Conservation (phyloP, 2,797 vertebrate species). For the Halcyon leucocephala region DNA sequence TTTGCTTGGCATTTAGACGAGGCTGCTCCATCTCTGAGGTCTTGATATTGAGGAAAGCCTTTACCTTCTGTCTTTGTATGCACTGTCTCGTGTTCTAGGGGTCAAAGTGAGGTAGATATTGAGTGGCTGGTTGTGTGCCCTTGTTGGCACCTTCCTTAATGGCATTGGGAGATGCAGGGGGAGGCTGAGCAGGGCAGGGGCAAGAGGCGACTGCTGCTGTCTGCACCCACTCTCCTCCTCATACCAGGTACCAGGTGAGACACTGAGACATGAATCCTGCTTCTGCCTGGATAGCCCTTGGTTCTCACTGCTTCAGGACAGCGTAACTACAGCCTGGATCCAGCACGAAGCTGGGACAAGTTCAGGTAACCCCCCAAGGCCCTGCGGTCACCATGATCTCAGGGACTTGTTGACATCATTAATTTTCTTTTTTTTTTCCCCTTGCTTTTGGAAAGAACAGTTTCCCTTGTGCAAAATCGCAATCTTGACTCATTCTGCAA, state of each 20-base stretch:
- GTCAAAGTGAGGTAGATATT: not conserved
- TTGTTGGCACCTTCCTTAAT: not conserved
- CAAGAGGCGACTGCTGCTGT: rapidly evolving
- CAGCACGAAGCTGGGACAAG: not conserved
- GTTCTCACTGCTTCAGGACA: not conserved
- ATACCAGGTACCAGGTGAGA: rapidly evolving
- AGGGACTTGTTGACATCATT: not conserved
- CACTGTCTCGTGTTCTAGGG: rapidly evolving
- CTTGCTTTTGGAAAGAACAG: not conserved
- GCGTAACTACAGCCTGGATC: rapidly evolving
- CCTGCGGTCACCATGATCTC: rapidly evolving
- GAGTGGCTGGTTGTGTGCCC: not conserved
- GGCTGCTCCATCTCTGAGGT: not conserved
- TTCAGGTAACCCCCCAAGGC: not conserved
- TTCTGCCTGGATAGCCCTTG: not conserved
- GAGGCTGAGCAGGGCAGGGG: not conserved
- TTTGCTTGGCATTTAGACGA: not conserved
- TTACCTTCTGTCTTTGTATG: not conserved
- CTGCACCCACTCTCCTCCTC: not conserved
- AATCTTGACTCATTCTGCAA: not conserved
- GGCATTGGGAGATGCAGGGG: not conserved
- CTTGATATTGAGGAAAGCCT: rapidly evolving
- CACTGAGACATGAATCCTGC: not conserved
- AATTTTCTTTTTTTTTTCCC: rapidly evolving
- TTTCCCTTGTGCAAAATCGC: not conserved